phyloP scores from a whole-genome alignment of 92 coral and sea anemone species.

The Phenganax stokvisi region DNA sequence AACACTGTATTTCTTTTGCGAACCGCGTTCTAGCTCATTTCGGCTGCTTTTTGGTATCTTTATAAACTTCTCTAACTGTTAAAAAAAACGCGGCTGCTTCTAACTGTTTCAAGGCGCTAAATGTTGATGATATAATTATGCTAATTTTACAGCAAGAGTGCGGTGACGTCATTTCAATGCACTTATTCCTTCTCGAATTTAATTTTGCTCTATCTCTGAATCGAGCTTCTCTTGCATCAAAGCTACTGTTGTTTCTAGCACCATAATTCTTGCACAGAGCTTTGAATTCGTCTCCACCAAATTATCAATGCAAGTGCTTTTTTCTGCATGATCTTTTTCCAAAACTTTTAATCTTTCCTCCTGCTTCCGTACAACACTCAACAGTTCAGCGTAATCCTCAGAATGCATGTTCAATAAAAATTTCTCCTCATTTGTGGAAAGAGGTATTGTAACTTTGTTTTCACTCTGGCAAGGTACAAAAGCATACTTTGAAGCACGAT shows the following conservation, averaged over 20 bases:
- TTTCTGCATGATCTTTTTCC: background rate
- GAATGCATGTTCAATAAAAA: background rate
- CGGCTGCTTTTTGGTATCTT: too few species aligned
- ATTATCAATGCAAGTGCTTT: background rate
- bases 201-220: background rate
- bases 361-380: background rate
- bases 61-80: too few species aligned
- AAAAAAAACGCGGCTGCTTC: too few species aligned
- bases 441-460: background rate
- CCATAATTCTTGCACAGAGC: conserved; percentile 76
- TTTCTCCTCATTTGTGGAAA: background rate
- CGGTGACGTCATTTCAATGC: too few species aligned
- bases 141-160: too few species aligned
- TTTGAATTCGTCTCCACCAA: conserved; percentile 56
- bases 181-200: background rate
- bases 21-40: too few species aligned
- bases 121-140: too few species aligned
- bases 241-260: conserved; percentile 74
- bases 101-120: too few species aligned
- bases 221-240: conserved; percentile 59
- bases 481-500: background rate
- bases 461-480: background rate
- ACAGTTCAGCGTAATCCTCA: background rate
- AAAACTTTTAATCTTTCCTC: conserved; percentile 58
- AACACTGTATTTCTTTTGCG: too few species aligned